Evolutionary conservation across 2,888 invertebrate genomes (phyloP).

Genomic region (Tenthredo scrophulariae): DNA sequence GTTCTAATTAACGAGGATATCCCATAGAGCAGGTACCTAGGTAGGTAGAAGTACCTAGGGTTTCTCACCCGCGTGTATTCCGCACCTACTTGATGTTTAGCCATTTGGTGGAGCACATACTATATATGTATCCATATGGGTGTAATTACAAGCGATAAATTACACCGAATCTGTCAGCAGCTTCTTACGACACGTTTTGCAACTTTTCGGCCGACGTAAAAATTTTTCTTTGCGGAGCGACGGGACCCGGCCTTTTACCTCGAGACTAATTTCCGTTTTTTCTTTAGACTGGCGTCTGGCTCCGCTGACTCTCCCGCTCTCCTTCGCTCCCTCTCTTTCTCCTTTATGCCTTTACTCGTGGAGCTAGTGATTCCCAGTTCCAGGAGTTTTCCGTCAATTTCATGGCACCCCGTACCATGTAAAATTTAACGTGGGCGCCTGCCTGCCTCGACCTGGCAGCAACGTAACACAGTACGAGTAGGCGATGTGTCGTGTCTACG

Average conservation of each 20-base stretch:
- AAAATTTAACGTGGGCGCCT: constrained; percentile 70
- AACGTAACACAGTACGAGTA: constrained; percentile 64
- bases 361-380: constrained; percentile 15
- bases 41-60: not conserved
- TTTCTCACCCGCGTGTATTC: constrained; percentile 22
- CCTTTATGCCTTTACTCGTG: constrained; percentile 29
- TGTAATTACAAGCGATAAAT: not conserved
- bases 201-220: not conserved
- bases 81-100: not conserved
- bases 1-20: constrained; percentile 47
- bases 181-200: not conserved
- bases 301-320: not conserved
- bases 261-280: constrained; percentile 41
- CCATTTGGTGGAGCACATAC: not conserved
- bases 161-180: constrained; percentile 10
- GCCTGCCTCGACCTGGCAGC: constrained; percentile 59
- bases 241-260: constrained; percentile 12
- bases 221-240: not conserved
- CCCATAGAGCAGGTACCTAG: constrained; percentile 2
- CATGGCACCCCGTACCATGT: constrained; percentile 42
- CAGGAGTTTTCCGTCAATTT: constrained; percentile 47
- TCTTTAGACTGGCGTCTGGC: constrained; percentile 30
- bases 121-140: not conserved
- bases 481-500: constrained; percentile 69
- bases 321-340: constrained; percentile 22